Evolutionary conservation across 2,888 invertebrate species (phyloP).

Genomic region (Amphipyra tragopoginis): DNA sequence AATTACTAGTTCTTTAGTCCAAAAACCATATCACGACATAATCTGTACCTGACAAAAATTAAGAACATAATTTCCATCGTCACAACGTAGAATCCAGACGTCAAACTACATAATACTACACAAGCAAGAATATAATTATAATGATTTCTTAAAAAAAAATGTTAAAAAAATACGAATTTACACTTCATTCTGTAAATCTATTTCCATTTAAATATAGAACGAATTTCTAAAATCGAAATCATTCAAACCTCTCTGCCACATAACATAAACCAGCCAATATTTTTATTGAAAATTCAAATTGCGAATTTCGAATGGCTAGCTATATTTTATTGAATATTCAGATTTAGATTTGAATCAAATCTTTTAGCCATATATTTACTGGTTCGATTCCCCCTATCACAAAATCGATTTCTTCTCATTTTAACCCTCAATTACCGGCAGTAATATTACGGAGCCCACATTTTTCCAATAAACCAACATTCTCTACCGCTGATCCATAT

Average conservation of each 20-base stretch:
- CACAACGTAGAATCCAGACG: no score
- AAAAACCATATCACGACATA: no score
- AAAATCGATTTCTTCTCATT: slow-evolving; percentile 12
- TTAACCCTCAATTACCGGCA: slow-evolving; percentile 11
- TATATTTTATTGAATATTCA: slow-evolving; percentile 15
- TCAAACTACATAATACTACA: no score
- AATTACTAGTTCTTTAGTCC: no score
- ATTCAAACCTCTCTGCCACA: background rate
- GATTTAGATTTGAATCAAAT: slow-evolving; percentile 16
- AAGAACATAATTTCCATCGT: no score
- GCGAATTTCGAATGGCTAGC: slow-evolving; percentile 5
- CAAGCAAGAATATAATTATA: no score
- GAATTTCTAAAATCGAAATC: slow-evolving; percentile 5
- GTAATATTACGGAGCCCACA: slow-evolving; percentile 14
- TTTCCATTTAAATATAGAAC: background rate
- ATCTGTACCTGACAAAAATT: no score
- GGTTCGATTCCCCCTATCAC: slow-evolving; percentile 12
- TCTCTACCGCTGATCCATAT: slow-evolving; percentile 19
- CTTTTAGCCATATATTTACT: slow-evolving; percentile 4
- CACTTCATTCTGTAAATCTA: no score
- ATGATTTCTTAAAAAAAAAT: no score
- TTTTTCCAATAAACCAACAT: slow-evolving; percentile 31
- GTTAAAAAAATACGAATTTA: no score
- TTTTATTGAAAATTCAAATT: slow-evolving; percentile 33
- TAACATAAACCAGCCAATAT: slow-evolving; percentile 1